Base-by-base conservation (phyloP, 1,140 invertebrate genomes). In the Pseudomyrmex pallidus region DNA sequence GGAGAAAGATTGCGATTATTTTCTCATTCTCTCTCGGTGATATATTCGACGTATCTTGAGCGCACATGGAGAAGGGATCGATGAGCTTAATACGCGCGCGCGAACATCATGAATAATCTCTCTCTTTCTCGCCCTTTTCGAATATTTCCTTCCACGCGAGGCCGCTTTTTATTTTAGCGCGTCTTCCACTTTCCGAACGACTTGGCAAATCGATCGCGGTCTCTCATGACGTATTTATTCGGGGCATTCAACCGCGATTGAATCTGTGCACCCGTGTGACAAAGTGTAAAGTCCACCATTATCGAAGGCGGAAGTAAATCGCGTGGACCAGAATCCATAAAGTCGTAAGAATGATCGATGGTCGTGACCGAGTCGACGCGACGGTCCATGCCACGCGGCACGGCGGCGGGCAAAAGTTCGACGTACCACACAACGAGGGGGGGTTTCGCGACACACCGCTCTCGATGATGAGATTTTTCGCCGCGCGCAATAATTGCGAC, bases 271-370 rank as follows among this genome's bases (percentile, higher is more conserved):
- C 66, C n/a, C 76, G 44, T 35, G 54, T 70, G 66, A 72, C 76
- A 80, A 80, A 80, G 76, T 80, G 15, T 80, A 80, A 70, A 72
- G 66, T 61, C 66, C 64, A 50, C 15, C 25, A 54, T 84, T 68
- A 84, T 80, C 82, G 82, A 74, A 80, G 13, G 56, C 57, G 74
- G 62, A 56, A 61, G 73, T 84, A 87, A 84, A 80, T 87, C 20
- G 63, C 4, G 15, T 20, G 25, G 35, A 80, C 15, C 50, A 48
- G 61, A 46, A 61, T 59, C 44, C 20, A 78, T 64, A 64, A 50
- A 78, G 54, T 64, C n/a, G 25, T 25, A 25, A 54, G 61, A 74
- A 74, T 59, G 68, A 87, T 87, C 85, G 85, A 87, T 84, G 46
- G 25, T 62, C 64, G 59, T 56, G 68, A n/a, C 4, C 50, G 54